Percentiles rank a stretch among this genome's conserved stretches.
Evolutionary conservation across 2,888 invertebrate genomes (phyloP).

Genomic region (Trichopoda pennipes): DNA sequence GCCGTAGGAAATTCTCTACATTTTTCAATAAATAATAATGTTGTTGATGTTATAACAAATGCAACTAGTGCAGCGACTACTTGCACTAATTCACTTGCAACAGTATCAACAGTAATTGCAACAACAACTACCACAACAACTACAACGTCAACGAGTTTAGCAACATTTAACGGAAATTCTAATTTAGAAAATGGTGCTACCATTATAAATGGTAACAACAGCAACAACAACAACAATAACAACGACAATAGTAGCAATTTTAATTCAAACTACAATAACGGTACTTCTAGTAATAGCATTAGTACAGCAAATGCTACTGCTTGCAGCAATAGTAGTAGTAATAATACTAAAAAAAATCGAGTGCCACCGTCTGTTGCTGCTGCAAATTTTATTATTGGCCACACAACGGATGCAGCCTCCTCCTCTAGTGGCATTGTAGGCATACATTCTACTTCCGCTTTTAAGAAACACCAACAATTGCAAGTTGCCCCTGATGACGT

Average conservation of each 20-base stretch:
- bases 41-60: conserved; percentile 27
- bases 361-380: conserved; percentile 63
- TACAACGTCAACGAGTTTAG: conserved; percentile 73
- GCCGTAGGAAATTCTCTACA: conserved; percentile 53
- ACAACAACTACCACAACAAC: conserved; percentile 16
- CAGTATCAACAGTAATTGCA: conserved; percentile 25
- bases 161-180: conserved; percentile 79
- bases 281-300: conserved; percentile 51
- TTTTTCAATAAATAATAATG: conserved; percentile 17
- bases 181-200: conserved; percentile 75
- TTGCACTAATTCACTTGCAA: conserved; percentile 32
- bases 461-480: conserved; percentile 71
- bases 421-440: conserved; percentile 39
- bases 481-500: conserved; percentile 78
- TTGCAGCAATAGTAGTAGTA: conserved; percentile 22
- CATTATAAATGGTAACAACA: conserved; percentile 71
- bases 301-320: conserved; percentile 38
- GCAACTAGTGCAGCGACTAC: conserved; percentile 39
- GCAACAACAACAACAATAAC: conserved; percentile 65
- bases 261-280: conserved; percentile 61
- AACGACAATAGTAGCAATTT: conserved; percentile 64
- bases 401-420: conserved; percentile 57
- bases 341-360: conserved; percentile 64
- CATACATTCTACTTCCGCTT: conserved; percentile 56
- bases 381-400: conserved; percentile 53